A percentile compares a stretch with the other conserved stretches of the same genome.
Conservation (phyloP, 2,888 invertebrate genomes). For the Microchrysa polita region DNA sequence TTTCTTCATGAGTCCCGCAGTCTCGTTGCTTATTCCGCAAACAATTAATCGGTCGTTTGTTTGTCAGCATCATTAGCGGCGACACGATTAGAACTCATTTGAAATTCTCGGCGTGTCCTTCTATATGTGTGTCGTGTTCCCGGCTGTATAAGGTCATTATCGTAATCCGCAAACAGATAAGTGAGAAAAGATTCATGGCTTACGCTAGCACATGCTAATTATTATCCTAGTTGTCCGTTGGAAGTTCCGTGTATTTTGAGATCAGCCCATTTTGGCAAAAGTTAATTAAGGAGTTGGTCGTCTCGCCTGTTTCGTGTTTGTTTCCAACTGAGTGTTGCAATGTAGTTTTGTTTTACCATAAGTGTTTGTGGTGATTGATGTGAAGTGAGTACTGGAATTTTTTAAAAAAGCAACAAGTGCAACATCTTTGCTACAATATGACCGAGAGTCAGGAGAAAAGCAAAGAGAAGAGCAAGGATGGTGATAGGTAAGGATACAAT, state of each 20-base stretch:
- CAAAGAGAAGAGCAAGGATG: slow-evolving; percentile 4
- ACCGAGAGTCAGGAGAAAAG: slow-evolving; percentile 5
- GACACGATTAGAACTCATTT: slow-evolving; percentile 1
- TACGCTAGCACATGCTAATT: not conserved
- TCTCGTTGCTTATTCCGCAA: not conserved
- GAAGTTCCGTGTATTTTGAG: not conserved
- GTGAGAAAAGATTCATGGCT: not conserved
- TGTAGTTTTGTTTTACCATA: not conserved
- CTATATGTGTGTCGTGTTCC: not conserved
- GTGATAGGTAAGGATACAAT: not conserved
- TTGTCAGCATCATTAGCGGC: slow-evolving; percentile 7
- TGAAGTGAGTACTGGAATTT: not conserved
- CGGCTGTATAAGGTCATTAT: not conserved
- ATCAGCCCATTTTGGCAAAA: not conserved
- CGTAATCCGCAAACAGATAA: slow-evolving; percentile 2
- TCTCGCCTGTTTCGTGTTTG: not conserved
- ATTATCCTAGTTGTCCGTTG: not conserved
- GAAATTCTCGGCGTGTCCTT: not conserved
- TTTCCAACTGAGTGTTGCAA: not conserved
- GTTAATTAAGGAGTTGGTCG: not conserved
- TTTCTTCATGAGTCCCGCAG: not conserved
- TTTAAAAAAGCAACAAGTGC: slow-evolving; percentile 8
- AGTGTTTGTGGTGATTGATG: not conserved
- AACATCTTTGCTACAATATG: not conserved
- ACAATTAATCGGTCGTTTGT: slow-evolving; percentile 3